Base-by-base conservation (phyloP, 2,888 invertebrate species). In the Rotaria macrura region DNA sequence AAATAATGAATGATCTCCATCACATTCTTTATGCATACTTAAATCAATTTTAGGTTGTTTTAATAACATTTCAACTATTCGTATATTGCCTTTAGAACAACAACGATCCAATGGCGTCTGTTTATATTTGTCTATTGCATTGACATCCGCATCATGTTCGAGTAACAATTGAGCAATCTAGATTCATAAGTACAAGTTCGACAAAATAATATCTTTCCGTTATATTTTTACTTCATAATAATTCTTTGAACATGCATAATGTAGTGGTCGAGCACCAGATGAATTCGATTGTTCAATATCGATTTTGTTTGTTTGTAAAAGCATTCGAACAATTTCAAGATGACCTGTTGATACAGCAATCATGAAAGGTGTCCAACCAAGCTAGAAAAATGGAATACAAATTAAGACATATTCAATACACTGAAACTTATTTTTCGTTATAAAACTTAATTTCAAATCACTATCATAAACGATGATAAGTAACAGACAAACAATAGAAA, bases 1-100 rank as follows among this genome's bases (percentile, higher is more conserved):
- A n/a, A 14, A 65, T n/a, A 29, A 65, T 34, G 65, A 7, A 34
- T 65, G 65, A 65, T 65, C 65, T 29, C 65, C 65, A 34, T 74
- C 74, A 25, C 74, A 74, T 43, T 74, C 74, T 74, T 74, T 74
- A 40, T 74, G 74, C 74, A 74, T 40, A 74, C 74, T 74, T 40
- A 74, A 74, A 74, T 74, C 74, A 40, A 38, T 40, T 74, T 40
- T 74, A 6, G 74, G 74, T 40, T 74, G 23, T 40, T 40, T 74
- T 74, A 74, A 74, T 25, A 74, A 29, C 4, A 74, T 23, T 74
- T 74, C 40, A 25, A 74, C 74, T 25, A 74, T 74, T 40, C 38
- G 23, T 1, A 12, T 40, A 40, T 74, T 74, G 40, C 74, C 40
- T 74, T 43, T 74, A 25, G 74, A 74, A 74, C 74, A 74, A 40